These are phyloP conservation scores for Megaptera novaeangliae DNA, from an alignment of 2,113 vertebrate species.

Conservation along the genomic window DNA sequence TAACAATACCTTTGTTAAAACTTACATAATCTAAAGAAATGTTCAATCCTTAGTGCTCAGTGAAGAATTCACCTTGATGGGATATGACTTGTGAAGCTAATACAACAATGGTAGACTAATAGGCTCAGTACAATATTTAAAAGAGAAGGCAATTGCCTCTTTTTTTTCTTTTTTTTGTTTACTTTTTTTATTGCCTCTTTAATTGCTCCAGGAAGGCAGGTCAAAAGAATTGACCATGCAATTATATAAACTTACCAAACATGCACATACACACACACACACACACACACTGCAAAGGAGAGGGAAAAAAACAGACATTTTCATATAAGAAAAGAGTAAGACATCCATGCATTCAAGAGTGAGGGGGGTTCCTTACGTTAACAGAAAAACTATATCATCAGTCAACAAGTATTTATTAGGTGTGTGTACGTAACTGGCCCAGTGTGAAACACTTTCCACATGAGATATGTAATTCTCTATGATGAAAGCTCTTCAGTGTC, in stretches of 20 bases:
- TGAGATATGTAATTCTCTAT: not conserved
- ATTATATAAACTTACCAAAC: not conserved
- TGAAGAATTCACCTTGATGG: not conserved
- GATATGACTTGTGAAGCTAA: not conserved
- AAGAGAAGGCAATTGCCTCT: not conserved
- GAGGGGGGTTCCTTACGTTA: not conserved
- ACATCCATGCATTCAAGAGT: not conserved
- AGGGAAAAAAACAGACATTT: not conserved
- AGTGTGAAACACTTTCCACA: not conserved
- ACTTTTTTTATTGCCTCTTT: not conserved
- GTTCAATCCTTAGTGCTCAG: not conserved
- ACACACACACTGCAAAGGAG: not conserved
- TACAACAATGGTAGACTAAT: not conserved
- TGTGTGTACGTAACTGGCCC: not conserved
- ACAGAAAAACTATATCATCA: conserved; percentile 19
- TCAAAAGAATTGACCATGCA: not conserved
- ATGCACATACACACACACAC: not conserved
- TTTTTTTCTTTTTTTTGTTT: not conserved
- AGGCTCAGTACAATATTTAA: not conserved
- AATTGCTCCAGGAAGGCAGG: not conserved
- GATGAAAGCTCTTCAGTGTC: not conserved
- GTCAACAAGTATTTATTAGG: conserved; percentile 3
- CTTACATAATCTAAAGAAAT: not conserved
- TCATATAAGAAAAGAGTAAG: not conserved
- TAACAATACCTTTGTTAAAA: not conserved